Conservation (phyloP, 2,888 invertebrate species). For the Cantharis rustica region DNA sequence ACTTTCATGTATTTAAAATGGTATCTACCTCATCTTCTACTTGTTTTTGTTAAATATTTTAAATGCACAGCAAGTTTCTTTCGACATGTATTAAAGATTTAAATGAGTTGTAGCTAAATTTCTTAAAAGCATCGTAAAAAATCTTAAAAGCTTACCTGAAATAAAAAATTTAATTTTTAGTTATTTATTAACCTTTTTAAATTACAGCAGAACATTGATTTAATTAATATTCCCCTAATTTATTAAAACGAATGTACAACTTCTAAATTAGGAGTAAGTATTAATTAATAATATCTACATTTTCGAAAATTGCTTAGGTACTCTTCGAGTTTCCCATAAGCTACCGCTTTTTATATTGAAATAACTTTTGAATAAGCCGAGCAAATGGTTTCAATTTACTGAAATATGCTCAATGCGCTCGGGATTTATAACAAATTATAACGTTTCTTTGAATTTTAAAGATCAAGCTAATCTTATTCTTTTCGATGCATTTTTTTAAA, state of each 20-base stretch:
- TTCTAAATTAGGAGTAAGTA: not conserved
- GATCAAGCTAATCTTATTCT: not conserved
- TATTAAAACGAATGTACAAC: not conserved
- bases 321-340: not conserved
- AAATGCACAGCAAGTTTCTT: constrained; percentile 22
- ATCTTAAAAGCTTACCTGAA: not conserved
- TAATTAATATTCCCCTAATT: not conserved
- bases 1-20: constrained; percentile 35
- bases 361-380: not conserved
- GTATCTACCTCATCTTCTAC: constrained; percentile 27
- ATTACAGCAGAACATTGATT: not conserved
- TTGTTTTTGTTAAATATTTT: constrained; percentile 34
- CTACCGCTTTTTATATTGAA: not conserved
- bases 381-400: not conserved
- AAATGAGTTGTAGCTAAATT: constrained; percentile 15
- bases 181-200: not conserved
- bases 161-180: not conserved
- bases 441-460: not conserved
- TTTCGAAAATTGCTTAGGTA: not conserved
- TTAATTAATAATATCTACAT: not conserved
- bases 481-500: not conserved
- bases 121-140: not conserved
- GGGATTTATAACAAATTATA: not conserved
- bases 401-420: not conserved
- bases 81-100: constrained; percentile 24